Percentiles rank a stretch among this genome's conserved stretches.
Conservation (phyloP, 2,113 vertebrate genomes). For the Cyanoramphus novaezelandiae region DNA sequence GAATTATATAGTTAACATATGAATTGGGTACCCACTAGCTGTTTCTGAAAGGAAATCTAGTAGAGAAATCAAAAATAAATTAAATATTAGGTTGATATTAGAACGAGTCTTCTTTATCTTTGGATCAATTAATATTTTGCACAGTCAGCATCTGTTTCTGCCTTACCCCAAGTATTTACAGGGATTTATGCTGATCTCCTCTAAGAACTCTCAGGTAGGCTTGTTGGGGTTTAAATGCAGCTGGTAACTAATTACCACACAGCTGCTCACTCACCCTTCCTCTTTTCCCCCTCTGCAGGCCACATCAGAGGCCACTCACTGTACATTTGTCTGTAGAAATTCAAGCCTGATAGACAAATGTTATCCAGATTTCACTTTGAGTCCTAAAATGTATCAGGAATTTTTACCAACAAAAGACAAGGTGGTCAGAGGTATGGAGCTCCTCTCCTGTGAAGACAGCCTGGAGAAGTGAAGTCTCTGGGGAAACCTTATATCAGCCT, state of each 20-base stretch:
- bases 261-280: background rate
- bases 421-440: background rate
- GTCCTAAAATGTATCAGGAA: background rate
- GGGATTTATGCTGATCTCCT: background rate
- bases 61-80: background rate
- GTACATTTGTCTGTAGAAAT: background rate
- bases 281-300: background rate
- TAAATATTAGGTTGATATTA: background rate
- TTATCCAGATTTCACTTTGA: background rate
- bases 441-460: background rate
- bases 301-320: background rate
- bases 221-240: background rate
- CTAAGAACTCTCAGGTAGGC: background rate
- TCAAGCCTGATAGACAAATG: background rate
- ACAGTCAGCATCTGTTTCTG: background rate
- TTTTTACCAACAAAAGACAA: background rate
- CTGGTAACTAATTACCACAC: background rate
- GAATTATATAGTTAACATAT: background rate
- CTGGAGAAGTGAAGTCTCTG: background rate
- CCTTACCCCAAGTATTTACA: background rate
- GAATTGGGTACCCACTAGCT: background rate
- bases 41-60: background rate
- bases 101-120: background rate
- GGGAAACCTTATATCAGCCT: background rate
- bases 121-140: background rate